A percentile compares a stretch with the other conserved stretches of the same genome.
phyloP scores from a whole-genome alignment of 2,113 vertebrate species.

The Garra rufa region DNA sequence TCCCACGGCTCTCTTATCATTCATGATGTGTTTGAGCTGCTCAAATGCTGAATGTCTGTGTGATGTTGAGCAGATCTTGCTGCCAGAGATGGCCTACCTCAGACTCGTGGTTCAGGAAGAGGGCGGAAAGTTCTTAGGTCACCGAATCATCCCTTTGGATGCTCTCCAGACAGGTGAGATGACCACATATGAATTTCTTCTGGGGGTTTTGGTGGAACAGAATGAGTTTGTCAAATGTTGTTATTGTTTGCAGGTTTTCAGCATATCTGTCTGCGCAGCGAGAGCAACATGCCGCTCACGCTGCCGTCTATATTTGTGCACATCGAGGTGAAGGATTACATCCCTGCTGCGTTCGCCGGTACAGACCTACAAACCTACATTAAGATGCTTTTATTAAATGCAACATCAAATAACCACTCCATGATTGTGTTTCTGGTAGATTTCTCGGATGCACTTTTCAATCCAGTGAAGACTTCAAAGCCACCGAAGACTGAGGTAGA shows the following conservation, averaged over 20 bases:
- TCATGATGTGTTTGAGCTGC: not conserved
- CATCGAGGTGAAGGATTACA: slow-evolving; percentile 95
- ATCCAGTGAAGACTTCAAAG: slow-evolving; percentile 77
- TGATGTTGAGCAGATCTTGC: slow-evolving; percentile 82
- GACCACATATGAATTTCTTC: too few relatives aligned
- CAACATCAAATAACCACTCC: not conserved
- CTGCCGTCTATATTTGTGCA: slow-evolving; percentile 91
- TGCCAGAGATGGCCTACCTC: slow-evolving; percentile 91
- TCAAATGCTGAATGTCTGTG: not conserved
- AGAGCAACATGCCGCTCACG: slow-evolving; percentile 93
- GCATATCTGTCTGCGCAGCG: slow-evolving; percentile 90
- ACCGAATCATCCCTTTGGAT: slow-evolving; percentile 90
- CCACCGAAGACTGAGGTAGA: slow-evolving; percentile 73
- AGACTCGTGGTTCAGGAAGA: slow-evolving; percentile 90
- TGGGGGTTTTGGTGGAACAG: too few relatives aligned
- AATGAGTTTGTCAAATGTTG: not conserved
- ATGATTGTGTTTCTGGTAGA: slow-evolving; percentile 62
- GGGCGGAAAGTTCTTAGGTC: slow-evolving; percentile 93
- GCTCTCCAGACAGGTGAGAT: slow-evolving; percentile 87
- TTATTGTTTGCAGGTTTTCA: slow-evolving; percentile 84
- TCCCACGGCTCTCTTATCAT: not conserved
- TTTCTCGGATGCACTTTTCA: slow-evolving; percentile 82
- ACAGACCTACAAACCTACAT: slow-evolving; percentile 27
- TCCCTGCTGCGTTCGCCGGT: slow-evolving; percentile 96
- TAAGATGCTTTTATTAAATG: not conserved